Evolutionary conservation across 2,888 invertebrate genomes (phyloP).

Genomic region (Eupithecia dodoneata): DNA sequence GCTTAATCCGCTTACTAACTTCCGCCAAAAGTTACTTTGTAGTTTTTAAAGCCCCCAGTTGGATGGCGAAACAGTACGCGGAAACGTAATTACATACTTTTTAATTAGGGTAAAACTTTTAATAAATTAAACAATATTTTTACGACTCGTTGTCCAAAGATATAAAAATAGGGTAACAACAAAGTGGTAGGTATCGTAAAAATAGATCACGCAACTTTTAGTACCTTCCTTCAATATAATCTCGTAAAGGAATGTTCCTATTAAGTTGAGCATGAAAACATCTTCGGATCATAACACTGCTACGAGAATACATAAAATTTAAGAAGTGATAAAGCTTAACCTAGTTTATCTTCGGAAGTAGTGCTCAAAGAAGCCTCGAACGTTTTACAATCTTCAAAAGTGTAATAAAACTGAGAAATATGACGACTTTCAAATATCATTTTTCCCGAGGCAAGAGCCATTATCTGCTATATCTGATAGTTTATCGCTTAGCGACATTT

Average conservation of each 20-base stretch:
- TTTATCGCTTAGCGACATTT: constrained; percentile 37
- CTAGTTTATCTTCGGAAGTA: constrained; percentile 34
- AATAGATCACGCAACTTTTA: constrained; percentile 38
- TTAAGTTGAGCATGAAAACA: constrained; percentile 20
- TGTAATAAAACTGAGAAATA: constrained; percentile 44
- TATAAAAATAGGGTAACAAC: not conserved
- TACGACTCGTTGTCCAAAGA: not conserved
- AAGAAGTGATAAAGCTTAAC: constrained; percentile 25
- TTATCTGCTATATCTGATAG: constrained; percentile 39
- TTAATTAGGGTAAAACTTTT: constrained; percentile 62
- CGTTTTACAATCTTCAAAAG: constrained; percentile 41
- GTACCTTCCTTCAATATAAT: constrained; percentile 3
- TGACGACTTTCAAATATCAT: constrained; percentile 41
- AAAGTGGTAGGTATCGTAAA: constrained; percentile 18
- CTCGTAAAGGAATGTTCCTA: constrained; percentile 5
- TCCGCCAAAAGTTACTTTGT: constrained; percentile 55
- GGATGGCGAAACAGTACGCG: constrained; percentile 48
- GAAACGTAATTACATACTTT: constrained; percentile 44
- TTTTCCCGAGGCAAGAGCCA: constrained; percentile 30
- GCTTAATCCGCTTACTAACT: constrained; percentile 71
- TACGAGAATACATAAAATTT: constrained; percentile 26
- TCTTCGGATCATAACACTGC: constrained; percentile 24
- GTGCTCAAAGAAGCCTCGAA: constrained; percentile 28
- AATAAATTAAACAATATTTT: constrained; percentile 49
- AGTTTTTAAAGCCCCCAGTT: constrained; percentile 59